phyloP scores from a whole-genome alignment of 2,888 invertebrate species.

The Meiosimyza decipiens region DNA sequence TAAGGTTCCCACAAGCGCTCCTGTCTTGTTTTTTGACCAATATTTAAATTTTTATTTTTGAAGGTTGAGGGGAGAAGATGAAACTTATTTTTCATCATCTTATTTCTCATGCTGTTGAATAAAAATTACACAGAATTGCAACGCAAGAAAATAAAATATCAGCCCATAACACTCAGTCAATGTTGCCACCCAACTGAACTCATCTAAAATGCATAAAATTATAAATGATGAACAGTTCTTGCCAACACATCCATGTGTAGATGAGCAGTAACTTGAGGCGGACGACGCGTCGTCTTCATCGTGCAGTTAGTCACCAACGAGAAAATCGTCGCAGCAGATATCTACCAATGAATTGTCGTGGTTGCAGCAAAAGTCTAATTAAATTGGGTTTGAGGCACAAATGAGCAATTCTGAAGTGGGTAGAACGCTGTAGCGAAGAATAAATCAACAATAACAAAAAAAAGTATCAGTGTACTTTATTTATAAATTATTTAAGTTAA shows the following conservation, averaged over 20 bases:
- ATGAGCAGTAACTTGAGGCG: slow-evolving; percentile 28
- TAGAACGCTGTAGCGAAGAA: background rate
- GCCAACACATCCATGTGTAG: background rate
- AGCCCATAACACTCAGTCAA: background rate
- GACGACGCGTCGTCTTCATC: slow-evolving; percentile 24
- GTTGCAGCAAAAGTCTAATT: background rate
- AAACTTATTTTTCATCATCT: slow-evolving; percentile 4
- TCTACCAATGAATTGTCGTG: slow-evolving; percentile 11
- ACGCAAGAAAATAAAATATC: slow-evolving; percentile 30
- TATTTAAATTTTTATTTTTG: background rate
- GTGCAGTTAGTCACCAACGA: background rate
- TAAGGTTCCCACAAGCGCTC: slow-evolving; percentile 1
- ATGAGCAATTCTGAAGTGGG: background rate
- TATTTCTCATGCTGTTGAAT: slow-evolving; percentile 37
- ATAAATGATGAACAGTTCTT: slow-evolving; percentile 57
- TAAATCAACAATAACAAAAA: background rate
- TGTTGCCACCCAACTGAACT: slow-evolving; percentile 46
- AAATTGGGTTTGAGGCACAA: background rate
- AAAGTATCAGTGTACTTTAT: slow-evolving; percentile 12
- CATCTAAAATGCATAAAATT: slow-evolving; percentile 63
- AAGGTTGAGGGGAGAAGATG: slow-evolving; percentile 1
- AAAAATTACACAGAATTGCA: slow-evolving; percentile 36
- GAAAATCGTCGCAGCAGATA: background rate
- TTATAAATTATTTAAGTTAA: slow-evolving; percentile 29
- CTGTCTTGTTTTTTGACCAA: background rate